Base-by-base conservation (phyloP, 2,888 invertebrate genomes). In the Caenorhabditis sulstoni region DNA sequence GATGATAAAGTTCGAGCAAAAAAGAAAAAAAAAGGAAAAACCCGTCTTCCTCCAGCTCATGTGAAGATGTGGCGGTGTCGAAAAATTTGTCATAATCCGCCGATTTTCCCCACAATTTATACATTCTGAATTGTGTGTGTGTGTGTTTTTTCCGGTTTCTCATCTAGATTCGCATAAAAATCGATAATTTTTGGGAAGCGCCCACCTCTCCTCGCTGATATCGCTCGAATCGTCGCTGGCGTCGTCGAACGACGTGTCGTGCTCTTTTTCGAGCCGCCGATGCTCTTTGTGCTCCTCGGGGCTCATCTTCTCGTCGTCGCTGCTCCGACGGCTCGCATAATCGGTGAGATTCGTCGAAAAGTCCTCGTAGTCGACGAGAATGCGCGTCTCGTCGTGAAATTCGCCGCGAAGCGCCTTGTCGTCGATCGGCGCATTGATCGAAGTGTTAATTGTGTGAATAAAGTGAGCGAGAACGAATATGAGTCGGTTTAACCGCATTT, bases 181-280 rank as follows among this genome's bases (percentile, higher is more conserved):
- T 47, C n/a, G 14, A n/a, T n/a, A n/a, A n/a, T n/a, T n/a, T n/a
- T n/a, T n/a, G n/a, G n/a, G n/a, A n/a, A n/a, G n/a, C n/a, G n/a
- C n/a, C n/a, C 45, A 81, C 82, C 80, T 71, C 57, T 85, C 85
- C 55, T 83, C 83, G 52, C 82, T 82, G n/a, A 81, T 81, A 44
- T 84, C 81, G 49, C 80, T 80, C 4, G 61, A 61, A 52, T 78
- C 71, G 22, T 71, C 59, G 16, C 44, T 59, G 23, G 14, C 65
- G 12, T 65, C 57, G 11, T 65, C 66, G 29, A 29, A 7, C 4
- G 4, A 3, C 29, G 3, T 7, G 47, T 81, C 79, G 0, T 80
- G 81, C 1, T 52, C 29, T 37, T 78, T 71, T 22, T 80, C 76
- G 11, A 41, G 44, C 35, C 65, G 70, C 23, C 70, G 58, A 9